phyloP scores from a whole-genome alignment of 2,888 invertebrate genomes.

The Mechanitis messenoides region DNA sequence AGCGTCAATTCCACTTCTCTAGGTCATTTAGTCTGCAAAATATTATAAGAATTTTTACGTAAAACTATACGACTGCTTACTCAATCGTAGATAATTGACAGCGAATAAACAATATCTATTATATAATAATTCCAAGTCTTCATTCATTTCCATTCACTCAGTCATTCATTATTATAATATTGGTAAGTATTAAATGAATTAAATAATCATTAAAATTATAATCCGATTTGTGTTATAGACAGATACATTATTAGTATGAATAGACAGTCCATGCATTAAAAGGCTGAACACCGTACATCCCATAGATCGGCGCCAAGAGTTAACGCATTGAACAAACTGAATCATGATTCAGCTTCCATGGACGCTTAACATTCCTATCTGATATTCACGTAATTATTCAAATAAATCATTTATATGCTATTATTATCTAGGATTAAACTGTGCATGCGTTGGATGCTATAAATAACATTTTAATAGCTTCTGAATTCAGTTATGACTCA shows the following conservation, averaged over 20 bases:
- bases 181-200: not conserved
- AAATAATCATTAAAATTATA: constrained; percentile 8
- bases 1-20: too few relatives aligned
- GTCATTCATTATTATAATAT: too few relatives aligned
- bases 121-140: too few relatives aligned
- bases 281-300: constrained; percentile 7
- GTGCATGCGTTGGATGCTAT: constrained; percentile 14
- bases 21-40: too few relatives aligned
- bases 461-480: constrained; percentile 12
- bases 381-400: constrained; percentile 64
- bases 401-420: constrained; percentile 40
- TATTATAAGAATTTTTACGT: too few relatives aligned
- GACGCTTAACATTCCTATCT: constrained; percentile 68
- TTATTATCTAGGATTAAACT: constrained; percentile 31
- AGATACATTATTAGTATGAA: not conserved
- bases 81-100: too few relatives aligned
- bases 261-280: constrained; percentile 20
- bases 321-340: constrained; percentile 61
- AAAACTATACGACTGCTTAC: too few relatives aligned
- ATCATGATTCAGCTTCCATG: constrained; percentile 52
- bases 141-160: too few relatives aligned
- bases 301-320: constrained; percentile 52
- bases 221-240: constrained; percentile 13
- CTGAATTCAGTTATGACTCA: constrained; percentile 7
- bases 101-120: too few relatives aligned